phyloP scores from a whole-genome alignment of 2,113 vertebrate genomes.

The Indicator maculatus region DNA sequence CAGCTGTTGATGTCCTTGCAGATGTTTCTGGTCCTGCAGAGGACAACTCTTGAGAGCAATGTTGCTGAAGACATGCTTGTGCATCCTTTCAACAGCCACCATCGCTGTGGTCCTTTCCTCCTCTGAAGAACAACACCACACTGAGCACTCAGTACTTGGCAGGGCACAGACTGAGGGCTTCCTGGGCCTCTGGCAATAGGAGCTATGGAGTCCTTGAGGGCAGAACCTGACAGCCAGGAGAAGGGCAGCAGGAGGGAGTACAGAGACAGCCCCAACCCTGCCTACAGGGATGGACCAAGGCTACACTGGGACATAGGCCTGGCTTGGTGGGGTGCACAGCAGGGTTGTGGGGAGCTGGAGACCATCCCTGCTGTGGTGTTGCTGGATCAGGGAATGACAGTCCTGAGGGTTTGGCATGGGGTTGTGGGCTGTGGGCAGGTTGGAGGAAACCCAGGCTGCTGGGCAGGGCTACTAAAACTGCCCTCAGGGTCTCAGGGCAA shows the following conservation, averaged over 20 bases:
- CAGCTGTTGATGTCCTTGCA: neutral
- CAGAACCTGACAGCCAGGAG: neutral
- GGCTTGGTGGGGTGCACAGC: neutral
- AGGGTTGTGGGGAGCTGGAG: neutral
- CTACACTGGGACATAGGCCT: neutral
- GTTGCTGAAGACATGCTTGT: neutral
- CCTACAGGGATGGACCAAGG: no score
- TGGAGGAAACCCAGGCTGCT: neutral
- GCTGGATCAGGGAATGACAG: neutral
- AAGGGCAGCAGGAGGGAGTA: neutral
- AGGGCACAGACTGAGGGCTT: neutral
- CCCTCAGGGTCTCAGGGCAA: neutral
- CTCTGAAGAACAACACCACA: neutral
- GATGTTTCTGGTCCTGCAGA: neutral
- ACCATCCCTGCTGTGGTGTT: neutral
- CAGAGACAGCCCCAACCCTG: neutral
- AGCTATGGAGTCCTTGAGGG: no score
- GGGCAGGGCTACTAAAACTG: neutral
- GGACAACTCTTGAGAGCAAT: neutral
- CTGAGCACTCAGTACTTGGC: neutral
- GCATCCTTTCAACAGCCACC: neutral
- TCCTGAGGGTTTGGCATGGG: no score
- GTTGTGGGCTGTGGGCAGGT: no score
- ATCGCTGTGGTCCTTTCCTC: neutral
- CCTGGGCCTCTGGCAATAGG: no score